phyloP scores from a whole-genome alignment of 2,797 vertebrate species.

The Potorous gilbertii region DNA sequence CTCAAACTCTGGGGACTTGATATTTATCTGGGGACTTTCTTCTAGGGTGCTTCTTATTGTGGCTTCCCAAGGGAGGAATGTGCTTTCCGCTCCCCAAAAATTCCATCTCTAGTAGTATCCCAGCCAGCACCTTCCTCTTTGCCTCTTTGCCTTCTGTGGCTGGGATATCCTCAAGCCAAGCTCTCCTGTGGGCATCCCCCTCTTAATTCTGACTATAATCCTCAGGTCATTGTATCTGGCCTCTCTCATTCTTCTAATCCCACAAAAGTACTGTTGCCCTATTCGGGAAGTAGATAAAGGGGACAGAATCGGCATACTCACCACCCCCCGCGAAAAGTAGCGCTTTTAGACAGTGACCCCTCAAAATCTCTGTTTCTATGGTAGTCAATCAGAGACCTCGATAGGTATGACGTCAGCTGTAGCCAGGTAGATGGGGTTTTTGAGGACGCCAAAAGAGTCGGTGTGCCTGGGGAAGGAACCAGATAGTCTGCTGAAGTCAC shows the following conservation, averaged over 20 bases:
- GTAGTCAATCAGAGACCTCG: conserved; percentile 37
- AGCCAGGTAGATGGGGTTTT: conserved; percentile 71
- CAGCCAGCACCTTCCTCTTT: neutral
- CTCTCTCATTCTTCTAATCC: neutral
- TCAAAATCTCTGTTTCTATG: neutral
- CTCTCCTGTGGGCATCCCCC: neutral
- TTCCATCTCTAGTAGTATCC: neutral
- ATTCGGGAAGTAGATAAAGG: neutral
- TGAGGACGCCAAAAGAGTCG: neutral
- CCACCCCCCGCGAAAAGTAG: neutral
- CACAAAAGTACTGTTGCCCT: neutral
- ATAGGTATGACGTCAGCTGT: conserved; percentile 62
- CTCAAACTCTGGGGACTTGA: neutral
- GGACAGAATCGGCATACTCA: neutral
- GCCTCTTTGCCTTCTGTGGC: neutral
- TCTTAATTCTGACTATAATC: neutral
- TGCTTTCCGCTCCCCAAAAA: too few relatives aligned
- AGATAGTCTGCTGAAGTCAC: neutral
- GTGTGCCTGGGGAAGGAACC: neutral
- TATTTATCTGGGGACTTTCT: neutral
- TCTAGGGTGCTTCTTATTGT: neutral
- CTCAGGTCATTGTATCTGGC: neutral
- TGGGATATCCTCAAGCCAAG: neutral
- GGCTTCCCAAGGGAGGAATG: neutral
- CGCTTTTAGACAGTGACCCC: neutral